Evolutionary conservation across 2,797 vertebrate genomes (phyloP).

Genomic region (Hyperoplus lanceolatus): DNA sequence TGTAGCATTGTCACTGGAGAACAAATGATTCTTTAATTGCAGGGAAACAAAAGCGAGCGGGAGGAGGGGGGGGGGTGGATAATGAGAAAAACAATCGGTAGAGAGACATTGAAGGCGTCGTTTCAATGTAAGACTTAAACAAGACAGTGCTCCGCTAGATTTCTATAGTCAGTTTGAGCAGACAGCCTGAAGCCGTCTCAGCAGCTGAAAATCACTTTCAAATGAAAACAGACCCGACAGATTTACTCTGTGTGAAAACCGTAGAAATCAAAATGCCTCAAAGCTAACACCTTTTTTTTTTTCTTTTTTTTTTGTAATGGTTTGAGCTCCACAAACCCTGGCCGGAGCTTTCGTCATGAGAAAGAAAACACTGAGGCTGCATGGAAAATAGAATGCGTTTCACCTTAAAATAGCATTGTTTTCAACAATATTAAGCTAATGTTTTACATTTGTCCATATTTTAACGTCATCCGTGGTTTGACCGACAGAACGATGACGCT

Average conservation of each 20-base stretch:
- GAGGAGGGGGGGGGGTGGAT: conserved; percentile 40
- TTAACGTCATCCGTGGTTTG: conserved; percentile 70
- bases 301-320: conserved; percentile 23
- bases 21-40: conserved; percentile 76
- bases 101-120: conserved; percentile 68
- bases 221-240: conserved; percentile 54
- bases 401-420: conserved; percentile 57
- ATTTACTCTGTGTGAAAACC: conserved; percentile 57
- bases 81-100: conserved; percentile 47
- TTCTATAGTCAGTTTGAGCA: conserved; percentile 56
- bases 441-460: conserved; percentile 29
- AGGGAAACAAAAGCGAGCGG: conserved; percentile 67
- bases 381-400: conserved; percentile 60
- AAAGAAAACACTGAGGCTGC: conserved; percentile 48
- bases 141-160: conserved; percentile 58
- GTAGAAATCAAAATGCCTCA: conserved; percentile 56
- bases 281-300: conserved; percentile 43
- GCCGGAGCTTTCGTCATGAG: conserved; percentile 44
- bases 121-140: conserved; percentile 76
- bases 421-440: conserved; percentile 50
- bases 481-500: conserved; percentile 54
- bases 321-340: conserved; percentile 45
- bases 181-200: conserved; percentile 50
- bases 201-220: conserved; percentile 51
- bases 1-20: conserved; percentile 40